These are phyloP conservation scores for Micropoecilia bifurca DNA, from an alignment of 2,797 vertebrate genomes.

Conservation along the genomic window DNA sequence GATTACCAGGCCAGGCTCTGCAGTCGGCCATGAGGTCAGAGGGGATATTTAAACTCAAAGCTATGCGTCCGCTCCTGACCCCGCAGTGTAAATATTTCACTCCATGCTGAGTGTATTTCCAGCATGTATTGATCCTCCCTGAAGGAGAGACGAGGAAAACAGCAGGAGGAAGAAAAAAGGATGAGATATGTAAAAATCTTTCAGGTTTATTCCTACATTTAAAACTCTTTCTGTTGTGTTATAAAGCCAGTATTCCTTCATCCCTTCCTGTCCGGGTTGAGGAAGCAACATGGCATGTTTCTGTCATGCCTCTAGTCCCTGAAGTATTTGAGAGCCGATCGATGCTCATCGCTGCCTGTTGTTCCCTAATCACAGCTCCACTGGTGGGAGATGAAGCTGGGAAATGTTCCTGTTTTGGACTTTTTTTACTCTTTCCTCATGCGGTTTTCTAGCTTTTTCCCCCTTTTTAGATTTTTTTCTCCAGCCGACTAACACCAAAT, in stretches of 20 bases:
- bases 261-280: constrained; percentile 19
- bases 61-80: constrained; percentile 2
- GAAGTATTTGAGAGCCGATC: constrained; percentile 65
- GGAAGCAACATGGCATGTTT: constrained; percentile 58
- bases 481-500: constrained; percentile 51
- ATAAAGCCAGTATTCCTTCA: not conserved
- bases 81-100: constrained; percentile 38
- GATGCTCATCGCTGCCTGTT: constrained; percentile 70
- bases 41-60: constrained; percentile 5
- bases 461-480: constrained; percentile 17
- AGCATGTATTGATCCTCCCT: constrained; percentile 39
- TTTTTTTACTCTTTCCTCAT: constrained; percentile 13
- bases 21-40: constrained; percentile 6
- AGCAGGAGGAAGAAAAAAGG: constrained; percentile 2
- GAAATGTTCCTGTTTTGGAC: constrained; percentile 28
- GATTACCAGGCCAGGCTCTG: constrained; percentile 13
- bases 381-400: constrained; percentile 62
- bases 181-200: constrained; percentile 10
- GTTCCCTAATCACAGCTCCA: constrained; percentile 73
- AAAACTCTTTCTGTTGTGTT: not conserved
- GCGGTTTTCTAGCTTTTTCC: constrained; percentile 9
- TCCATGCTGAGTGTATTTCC: constrained; percentile 45
- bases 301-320: constrained; percentile 64
- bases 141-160: constrained; percentile 19
- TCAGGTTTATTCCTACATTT: constrained; percentile 4